A percentile compares a stretch with the other conserved stretches of the same genome.
Conservation (phyloP, 2,888 invertebrate genomes). For the Erebia aethiops region DNA sequence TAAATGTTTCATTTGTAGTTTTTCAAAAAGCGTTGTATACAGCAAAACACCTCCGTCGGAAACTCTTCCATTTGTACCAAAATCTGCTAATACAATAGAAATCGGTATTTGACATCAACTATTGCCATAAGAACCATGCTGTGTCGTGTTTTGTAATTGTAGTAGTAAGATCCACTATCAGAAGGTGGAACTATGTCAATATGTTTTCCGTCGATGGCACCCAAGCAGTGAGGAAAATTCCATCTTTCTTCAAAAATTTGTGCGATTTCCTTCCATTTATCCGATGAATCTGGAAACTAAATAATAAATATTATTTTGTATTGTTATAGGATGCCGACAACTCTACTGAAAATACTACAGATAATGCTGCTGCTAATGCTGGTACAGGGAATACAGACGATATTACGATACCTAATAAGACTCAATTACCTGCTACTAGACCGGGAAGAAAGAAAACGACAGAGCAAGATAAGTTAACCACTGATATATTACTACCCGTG, state of each 20-base stretch:
- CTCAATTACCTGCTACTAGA: neutral
- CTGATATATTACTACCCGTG: slow-evolving; percentile 1
- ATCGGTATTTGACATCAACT: no score
- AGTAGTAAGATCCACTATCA: no score
- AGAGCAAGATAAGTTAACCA: neutral
- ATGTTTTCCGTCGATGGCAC: no score
- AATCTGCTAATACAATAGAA: no score
- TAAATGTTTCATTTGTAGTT: neutral
- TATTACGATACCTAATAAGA: neutral
- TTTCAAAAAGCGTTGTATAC: no score
- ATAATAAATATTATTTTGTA: slow-evolving; percentile 1
- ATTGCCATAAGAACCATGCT: no score
- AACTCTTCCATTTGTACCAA: no score
- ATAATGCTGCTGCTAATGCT: neutral
- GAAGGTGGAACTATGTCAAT: neutral
- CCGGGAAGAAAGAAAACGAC: neutral
- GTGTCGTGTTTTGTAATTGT: no score
- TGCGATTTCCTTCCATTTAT: neutral
- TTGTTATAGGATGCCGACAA: neutral
- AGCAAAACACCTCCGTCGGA: no score
- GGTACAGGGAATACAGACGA: neutral
- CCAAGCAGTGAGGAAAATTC: no score
- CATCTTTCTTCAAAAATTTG: neutral
- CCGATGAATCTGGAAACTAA: slow-evolving; percentile 1
- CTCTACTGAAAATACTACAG: neutral